Base-by-base conservation (phyloP, 2,797 vertebrate genomes). In the Acrossocheilus fasciatus region DNA sequence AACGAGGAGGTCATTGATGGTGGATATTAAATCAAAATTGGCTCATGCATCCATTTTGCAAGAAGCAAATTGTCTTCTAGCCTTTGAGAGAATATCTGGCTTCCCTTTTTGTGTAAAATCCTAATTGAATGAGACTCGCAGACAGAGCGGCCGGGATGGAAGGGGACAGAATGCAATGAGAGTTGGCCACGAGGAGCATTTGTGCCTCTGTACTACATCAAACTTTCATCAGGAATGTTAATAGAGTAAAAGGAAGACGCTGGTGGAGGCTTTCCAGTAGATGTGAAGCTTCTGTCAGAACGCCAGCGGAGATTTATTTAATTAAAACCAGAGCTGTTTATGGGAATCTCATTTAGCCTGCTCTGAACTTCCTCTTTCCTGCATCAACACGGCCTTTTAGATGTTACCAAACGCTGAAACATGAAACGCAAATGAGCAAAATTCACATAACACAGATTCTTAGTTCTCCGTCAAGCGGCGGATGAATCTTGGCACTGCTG, bases 301-400 rank as follows among this genome's bases (percentile, higher is more conserved):
- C 70, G 85, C 82, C 77, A 84, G 72, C n/a, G 1, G 72, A 86
- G 86, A 86, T 83, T 77, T n/a, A 89, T 87, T 81, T 81, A 70
- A 89, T 87, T 86, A 87, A 87, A 87, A 83, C 45, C 81, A 74
- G 86, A 83, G 86, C 57, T 45, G 47, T 82, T 80, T 64, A 73
- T 79, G 57, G 68, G 83, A 75, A 83, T 82, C 84, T 79, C n/a
- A 47, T 83, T 87, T 78, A 62, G 30, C 47, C n/a, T 18, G 70
- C 39, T 75, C n/a, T 75, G 62, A 45, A 50, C 81, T 87, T 83
- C 81, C 86, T 86, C 79, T 86, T 50, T 83, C 86, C 75, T 57
- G 62, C 54, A 74, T 47, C 69, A 81, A 39, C 23, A 64, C 26
- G 5, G 12, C 70, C 78, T 43, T 6, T 84, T 47, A 74, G 70